Base-by-base conservation (phyloP, 2,113 vertebrate species). In the Ammodytes marinus region DNA sequence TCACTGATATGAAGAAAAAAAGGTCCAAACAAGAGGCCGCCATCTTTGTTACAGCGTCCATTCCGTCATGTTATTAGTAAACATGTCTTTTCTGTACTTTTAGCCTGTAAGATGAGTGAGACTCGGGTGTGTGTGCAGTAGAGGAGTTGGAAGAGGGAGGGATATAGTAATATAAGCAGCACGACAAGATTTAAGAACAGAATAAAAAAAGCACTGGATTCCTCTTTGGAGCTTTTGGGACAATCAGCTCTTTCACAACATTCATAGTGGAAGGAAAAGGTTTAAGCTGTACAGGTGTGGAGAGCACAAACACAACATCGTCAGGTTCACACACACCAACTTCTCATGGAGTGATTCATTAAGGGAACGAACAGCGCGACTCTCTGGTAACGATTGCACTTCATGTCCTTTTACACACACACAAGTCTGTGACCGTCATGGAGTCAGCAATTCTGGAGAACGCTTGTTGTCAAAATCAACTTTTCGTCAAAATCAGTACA, bases 221-320 rank as follows among this genome's bases (percentile, higher is more conserved):
- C 69, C 63, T 86, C 91, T 90, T 89, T 89, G 89, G 90, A 86
- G 82, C 68, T 27, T 27, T 83, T 55, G 37, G 57, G 79, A 77
- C 43, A 63, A 76, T 79, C 37, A 52, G 66, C 73, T 86, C 69
- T 82, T 73, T 79, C 39, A 78, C 88, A 74, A 84, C 85, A 87
- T 88, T 92, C 83, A 81, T 64, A 45, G 67, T 46, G 75, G 70
- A 52, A 66, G 77, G 59, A 58, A 71, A 52, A 60, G 46, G 27
- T 27, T 27, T 65, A 15, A 6, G 57, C 74, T 75, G 81, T 65
- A 89, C 86, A 86, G 64, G 53, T 55, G 64, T 77, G 86, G 65
- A 4, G 78, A 71, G 68, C 82, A 53, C 69, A 71, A 82, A 82
- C 84, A 81, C 85, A 71, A 90, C 79, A 70, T 82, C 27, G 27